Conservation (phyloP, 2,113 vertebrate genomes). For the Podarcis raffonei region DNA sequence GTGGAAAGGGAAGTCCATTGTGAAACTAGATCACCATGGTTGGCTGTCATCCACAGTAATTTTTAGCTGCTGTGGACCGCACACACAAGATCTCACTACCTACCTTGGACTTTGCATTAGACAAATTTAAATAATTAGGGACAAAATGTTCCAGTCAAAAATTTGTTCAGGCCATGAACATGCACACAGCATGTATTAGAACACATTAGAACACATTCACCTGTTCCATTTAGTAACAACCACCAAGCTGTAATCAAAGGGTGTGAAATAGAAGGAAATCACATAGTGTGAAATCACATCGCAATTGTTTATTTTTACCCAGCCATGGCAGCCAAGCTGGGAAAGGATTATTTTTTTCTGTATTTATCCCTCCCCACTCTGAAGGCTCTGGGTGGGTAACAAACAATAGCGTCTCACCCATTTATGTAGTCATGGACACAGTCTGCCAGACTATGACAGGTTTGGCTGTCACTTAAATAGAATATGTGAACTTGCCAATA, state of each 20-base stretch:
- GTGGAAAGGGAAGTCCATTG: too few relatives aligned
- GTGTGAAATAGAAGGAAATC: background rate
- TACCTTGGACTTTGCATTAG: background rate
- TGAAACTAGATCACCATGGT: too few relatives aligned
- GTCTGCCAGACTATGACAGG: background rate
- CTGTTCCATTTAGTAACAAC: background rate
- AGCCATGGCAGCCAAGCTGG: background rate
- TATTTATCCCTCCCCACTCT: background rate
- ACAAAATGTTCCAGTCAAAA: rapidly evolving
- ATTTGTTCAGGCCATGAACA: background rate
- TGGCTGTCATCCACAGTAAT: too few relatives aligned
- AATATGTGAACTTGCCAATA: background rate
- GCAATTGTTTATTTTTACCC: background rate
- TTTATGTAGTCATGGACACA: background rate
- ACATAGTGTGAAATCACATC: background rate
- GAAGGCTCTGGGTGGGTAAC: background rate
- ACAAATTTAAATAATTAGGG: background rate
- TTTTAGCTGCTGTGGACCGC: background rate
- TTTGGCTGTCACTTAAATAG: background rate
- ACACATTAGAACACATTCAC: background rate
- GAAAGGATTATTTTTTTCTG: background rate
- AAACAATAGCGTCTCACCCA: background rate
- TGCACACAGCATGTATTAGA: background rate
- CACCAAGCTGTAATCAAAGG: background rate
- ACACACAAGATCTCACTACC: background rate